A percentile compares a stretch with the other conserved stretches of the same genome.
Evolutionary conservation across 2,888 invertebrate species (phyloP).

Genomic region (Tyria jacobaeae): DNA sequence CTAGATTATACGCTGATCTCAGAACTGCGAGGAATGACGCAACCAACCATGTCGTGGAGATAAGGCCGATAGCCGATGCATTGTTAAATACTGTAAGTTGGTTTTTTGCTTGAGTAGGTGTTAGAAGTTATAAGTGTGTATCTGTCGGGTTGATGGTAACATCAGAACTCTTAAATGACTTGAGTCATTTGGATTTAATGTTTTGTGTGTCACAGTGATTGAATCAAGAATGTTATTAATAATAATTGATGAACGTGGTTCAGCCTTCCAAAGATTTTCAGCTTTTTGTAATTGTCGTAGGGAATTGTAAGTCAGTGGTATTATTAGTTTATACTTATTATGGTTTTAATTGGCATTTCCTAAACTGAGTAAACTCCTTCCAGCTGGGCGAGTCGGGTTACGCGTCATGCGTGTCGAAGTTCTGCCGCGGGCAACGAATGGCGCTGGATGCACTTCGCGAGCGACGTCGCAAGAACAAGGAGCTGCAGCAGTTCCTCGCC

Average conservation of each 20-base stretch:
- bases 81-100: constrained; percentile 71
- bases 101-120: background rate
- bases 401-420: constrained; percentile 90
- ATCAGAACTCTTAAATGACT: no score
- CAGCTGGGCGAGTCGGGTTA: constrained; percentile 92
- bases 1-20: constrained; percentile 70
- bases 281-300: no score
- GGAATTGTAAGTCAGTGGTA: no score
- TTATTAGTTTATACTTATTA: no score
- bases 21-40: constrained; percentile 57
- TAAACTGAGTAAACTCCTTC: background rate
- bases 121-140: no score
- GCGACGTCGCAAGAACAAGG: constrained; percentile 91
- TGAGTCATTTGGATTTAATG: no score
- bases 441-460: constrained; percentile 93
- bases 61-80: constrained; percentile 74
- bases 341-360: no score
- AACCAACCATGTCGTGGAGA: constrained; percentile 62
- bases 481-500: constrained; percentile 91
- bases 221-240: no score
- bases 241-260: no score
- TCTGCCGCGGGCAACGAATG: constrained; percentile 95
- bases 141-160: no score
- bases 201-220: no score
- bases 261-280: no score